phyloP scores from a whole-genome alignment of 2,888 invertebrate genomes.

The Thysanoteuthis rhombus region DNA sequence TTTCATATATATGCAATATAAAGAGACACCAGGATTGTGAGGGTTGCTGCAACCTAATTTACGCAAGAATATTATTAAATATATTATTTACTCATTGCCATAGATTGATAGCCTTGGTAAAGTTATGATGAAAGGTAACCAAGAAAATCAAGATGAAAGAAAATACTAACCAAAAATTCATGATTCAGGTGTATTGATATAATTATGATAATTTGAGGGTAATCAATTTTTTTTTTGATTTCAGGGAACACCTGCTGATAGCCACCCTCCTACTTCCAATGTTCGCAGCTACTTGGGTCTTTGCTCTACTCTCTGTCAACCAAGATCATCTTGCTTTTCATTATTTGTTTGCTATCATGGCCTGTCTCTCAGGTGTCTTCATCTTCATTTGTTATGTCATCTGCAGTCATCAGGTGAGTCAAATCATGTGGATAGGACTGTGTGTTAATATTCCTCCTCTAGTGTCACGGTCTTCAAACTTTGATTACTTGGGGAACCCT shows the following conservation, averaged over 20 bases:
- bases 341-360: slow-evolving; percentile 80
- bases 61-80: too few species aligned
- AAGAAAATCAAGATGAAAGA: too few species aligned
- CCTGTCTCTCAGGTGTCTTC: slow-evolving; percentile 83
- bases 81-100: not conserved
- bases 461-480: too few species aligned
- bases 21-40: too few species aligned
- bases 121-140: too few species aligned
- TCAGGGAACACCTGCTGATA: slow-evolving; percentile 84
- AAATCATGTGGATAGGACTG: not conserved
- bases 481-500: too few species aligned
- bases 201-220: too few species aligned
- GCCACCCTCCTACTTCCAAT: slow-evolving; percentile 84
- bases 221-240: slow-evolving; percentile 35
- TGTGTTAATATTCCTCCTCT: not conserved
- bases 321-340: slow-evolving; percentile 79
- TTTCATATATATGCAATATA: too few species aligned
- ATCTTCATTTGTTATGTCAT: slow-evolving; percentile 88
- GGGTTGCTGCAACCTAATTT: too few species aligned
- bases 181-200: too few species aligned
- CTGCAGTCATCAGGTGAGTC: slow-evolving; percentile 81
- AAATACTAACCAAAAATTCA: not conserved
- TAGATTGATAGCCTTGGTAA: too few species aligned
- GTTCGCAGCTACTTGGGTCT: slow-evolving; percentile 86
- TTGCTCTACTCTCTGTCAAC: slow-evolving; percentile 81